phyloP scores from a whole-genome alignment of 2,888 invertebrate genomes.

The Geophilus truncorum region DNA sequence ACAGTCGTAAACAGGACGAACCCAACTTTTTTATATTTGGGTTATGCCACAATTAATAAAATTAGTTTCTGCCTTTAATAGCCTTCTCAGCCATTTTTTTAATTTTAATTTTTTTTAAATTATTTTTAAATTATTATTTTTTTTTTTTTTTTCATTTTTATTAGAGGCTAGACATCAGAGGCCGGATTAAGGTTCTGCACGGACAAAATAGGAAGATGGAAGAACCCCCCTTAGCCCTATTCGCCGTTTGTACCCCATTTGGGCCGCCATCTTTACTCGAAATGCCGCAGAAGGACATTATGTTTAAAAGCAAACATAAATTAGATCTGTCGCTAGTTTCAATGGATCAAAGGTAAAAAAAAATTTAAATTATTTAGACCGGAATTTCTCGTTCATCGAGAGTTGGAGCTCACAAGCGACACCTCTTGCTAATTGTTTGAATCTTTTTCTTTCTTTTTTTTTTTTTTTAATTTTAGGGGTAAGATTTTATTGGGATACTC shows the following conservation, averaged over 20 bases:
- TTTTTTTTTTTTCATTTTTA: conserved; percentile 42
- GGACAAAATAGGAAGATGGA: conserved; percentile 93
- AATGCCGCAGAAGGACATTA: conserved; percentile 96
- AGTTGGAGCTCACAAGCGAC: too few species aligned
- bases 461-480: conserved; percentile 59
- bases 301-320: conserved; percentile 99
- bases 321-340: conserved; percentile 92
- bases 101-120: not conserved
- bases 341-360: conserved; percentile 78
- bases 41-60: not conserved
- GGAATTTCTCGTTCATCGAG: not conserved
- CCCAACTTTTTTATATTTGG: not conserved
- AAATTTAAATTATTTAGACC: not conserved
- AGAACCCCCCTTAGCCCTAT: conserved; percentile 88
- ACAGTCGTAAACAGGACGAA: conserved; percentile 25
- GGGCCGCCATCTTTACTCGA: conserved; percentile 96
- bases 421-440: too few species aligned
- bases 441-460: too few species aligned
- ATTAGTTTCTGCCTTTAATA: conserved; percentile 2
- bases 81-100: not conserved
- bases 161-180: conserved; percentile 95
- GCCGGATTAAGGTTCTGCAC: conserved; percentile 90
- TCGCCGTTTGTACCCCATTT: conserved; percentile 97
- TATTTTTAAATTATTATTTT: not conserved
- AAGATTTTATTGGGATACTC: conserved; percentile 92